Evolutionary conservation across 37 sponge, comb jelly and placozoan species (phyloP).

Genomic region (Oopsacas minuta): DNA sequence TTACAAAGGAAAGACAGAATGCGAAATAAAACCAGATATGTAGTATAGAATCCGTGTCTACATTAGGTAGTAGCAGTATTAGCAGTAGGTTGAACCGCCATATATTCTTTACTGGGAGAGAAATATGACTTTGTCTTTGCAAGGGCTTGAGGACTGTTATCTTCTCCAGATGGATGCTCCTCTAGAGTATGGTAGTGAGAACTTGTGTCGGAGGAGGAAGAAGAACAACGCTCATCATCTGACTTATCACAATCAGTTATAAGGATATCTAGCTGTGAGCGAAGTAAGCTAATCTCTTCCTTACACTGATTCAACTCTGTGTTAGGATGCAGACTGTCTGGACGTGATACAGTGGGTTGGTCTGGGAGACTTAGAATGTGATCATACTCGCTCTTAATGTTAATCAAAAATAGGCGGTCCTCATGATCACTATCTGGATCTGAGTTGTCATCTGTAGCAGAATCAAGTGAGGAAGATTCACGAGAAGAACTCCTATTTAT

Average conservation of each 20-base stretch:
- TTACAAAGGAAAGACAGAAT: not conserved
- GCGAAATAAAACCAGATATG: conserved; percentile 10
- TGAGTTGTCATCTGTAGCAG: not conserved
- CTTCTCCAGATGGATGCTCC: not conserved
- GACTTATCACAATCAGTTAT: conserved; percentile 2
- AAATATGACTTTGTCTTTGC: not conserved
- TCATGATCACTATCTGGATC: not conserved
- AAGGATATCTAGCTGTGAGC: conserved; percentile 2
- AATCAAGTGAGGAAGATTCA: not conserved
- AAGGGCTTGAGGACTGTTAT: not conserved
- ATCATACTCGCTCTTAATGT: conserved; percentile 7
- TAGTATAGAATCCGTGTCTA: not conserved
- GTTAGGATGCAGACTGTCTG: not conserved
- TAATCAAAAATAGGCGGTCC: not conserved
- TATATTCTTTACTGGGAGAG: not conserved
- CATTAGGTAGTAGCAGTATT: not conserved
- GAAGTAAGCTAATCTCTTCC: not conserved
- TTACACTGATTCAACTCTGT: not conserved
- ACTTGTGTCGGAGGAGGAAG: not conserved
- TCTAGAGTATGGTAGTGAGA: not conserved
- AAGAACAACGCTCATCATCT: not conserved
- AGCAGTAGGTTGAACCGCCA: not conserved
- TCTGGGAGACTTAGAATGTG: not conserved
- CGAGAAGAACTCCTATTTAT: not conserved
- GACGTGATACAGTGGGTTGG: not conserved